phyloP scores from a whole-genome alignment of 1,140 invertebrate genomes.

The Bicyclus anynana region DNA sequence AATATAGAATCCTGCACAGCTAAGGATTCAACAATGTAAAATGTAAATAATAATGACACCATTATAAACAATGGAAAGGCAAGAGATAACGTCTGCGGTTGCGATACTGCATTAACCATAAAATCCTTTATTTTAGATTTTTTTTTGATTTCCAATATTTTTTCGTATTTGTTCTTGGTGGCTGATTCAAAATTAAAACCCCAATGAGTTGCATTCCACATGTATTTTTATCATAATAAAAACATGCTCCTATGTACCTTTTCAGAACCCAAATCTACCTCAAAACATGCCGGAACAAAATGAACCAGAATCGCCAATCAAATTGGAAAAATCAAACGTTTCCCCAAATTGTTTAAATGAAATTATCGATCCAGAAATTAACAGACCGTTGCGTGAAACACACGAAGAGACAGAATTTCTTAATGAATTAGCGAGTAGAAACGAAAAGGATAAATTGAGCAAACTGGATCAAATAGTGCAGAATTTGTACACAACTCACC shows the following conservation, averaged over 20 bases:
- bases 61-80: too few species aligned
- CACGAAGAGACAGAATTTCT: slow-evolving; percentile 17
- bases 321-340: slow-evolving; percentile 33
- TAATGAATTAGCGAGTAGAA: slow-evolving; percentile 21
- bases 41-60: too few species aligned
- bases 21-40: too few species aligned
- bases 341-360: slow-evolving; percentile 25
- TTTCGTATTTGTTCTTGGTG: too few species aligned
- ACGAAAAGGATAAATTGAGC: slow-evolving; percentile 58
- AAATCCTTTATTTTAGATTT: too few species aligned
- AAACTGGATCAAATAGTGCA: slow-evolving; percentile 68
- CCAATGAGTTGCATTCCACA: too few species aligned
- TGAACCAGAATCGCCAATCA: slow-evolving; percentile 35
- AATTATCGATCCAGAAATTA: slow-evolving; percentile 22
- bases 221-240: too few species aligned
- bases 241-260: slow-evolving; percentile 1
- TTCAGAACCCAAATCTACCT: slow-evolving; percentile 45
- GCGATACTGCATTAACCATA: too few species aligned
- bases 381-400: slow-evolving; percentile 19
- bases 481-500: slow-evolving; percentile 63
- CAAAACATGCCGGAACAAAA: slow-evolving; percentile 28
- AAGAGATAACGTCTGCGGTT: too few species aligned
- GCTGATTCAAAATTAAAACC: too few species aligned
- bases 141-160: too few species aligned
- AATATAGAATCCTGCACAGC: too few species aligned